These are phyloP conservation scores for Ichneumoninae sp. DNA, from an alignment of 2,888 invertebrate species.

Conservation along the genomic window DNA sequence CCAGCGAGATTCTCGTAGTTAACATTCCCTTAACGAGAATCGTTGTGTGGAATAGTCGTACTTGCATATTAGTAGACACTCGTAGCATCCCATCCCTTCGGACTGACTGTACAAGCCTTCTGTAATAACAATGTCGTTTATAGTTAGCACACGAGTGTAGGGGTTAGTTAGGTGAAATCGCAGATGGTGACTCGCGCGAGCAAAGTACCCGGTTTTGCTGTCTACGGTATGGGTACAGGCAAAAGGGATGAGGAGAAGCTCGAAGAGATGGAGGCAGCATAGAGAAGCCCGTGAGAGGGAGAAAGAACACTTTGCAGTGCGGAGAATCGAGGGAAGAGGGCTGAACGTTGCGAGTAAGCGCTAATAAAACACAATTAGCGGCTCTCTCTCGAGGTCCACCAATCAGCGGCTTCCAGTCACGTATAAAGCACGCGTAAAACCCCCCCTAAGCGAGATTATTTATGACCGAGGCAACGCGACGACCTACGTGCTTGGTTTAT, in stretches of 20 bases:
- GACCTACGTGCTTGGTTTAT: slow-evolving; percentile 61
- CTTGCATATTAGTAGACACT: slow-evolving; percentile 18
- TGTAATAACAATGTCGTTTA: slow-evolving; percentile 81
- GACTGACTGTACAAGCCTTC: slow-evolving; percentile 66
- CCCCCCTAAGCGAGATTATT: slow-evolving; percentile 77
- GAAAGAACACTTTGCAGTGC: slow-evolving; percentile 29
- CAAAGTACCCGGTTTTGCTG: slow-evolving; percentile 23
- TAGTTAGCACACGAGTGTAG: slow-evolving; percentile 75
- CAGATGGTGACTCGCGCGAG: slow-evolving; percentile 70
- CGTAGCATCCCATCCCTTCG: slow-evolving; percentile 8
- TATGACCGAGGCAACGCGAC: slow-evolving; percentile 75
- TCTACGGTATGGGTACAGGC: background rate
- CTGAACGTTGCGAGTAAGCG: slow-evolving; percentile 69
- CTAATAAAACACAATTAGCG: slow-evolving; percentile 84
- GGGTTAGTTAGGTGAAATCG: slow-evolving; percentile 76
- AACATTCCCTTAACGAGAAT: slow-evolving; percentile 55
- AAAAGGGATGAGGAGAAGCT: slow-evolving; percentile 16
- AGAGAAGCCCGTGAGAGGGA: background rate
- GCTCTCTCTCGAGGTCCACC: slow-evolving; percentile 72
- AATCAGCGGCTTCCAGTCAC: slow-evolving; percentile 77
- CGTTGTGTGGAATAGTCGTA: slow-evolving; percentile 35
- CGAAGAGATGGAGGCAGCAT: slow-evolving; percentile 7
- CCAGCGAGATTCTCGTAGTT: slow-evolving; percentile 48
- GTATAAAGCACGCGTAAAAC: slow-evolving; percentile 76
- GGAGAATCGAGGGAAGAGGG: slow-evolving; percentile 56